phyloP scores from a whole-genome alignment of 35 echinoderm and acorn worm species.

The Ophiothrix spiculata region DNA sequence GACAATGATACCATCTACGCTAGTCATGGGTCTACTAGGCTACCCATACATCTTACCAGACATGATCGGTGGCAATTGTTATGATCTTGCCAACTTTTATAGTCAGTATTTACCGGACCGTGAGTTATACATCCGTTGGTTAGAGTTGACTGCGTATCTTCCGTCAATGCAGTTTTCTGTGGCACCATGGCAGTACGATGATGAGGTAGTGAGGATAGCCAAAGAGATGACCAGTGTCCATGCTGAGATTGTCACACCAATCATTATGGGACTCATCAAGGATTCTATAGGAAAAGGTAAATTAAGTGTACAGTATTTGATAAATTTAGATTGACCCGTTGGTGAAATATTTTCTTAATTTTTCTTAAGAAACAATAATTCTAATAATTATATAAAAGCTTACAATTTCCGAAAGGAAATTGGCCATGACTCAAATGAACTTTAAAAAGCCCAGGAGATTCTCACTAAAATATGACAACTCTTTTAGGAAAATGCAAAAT shows the following conservation, averaged over 20 bases:
- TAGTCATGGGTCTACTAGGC: slow-evolving; percentile 68
- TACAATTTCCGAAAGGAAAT: no score
- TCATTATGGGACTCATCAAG: slow-evolving; percentile 29
- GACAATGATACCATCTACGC: slow-evolving; percentile 66
- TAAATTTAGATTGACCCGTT: background rate
- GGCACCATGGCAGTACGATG: slow-evolving; percentile 76
- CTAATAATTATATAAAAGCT: no score
- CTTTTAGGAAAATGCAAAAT: no score
- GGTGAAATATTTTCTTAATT: background rate
- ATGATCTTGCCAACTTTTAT: slow-evolving; percentile 7
- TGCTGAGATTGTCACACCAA: slow-evolving; percentile 38
- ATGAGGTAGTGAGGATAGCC: slow-evolving; percentile 35
- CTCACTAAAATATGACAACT: background rate
- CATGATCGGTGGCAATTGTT: slow-evolving; percentile 57
- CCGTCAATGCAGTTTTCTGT: slow-evolving; percentile 88
- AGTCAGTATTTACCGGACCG: slow-evolving; percentile 30
- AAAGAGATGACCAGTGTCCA: slow-evolving; percentile 65
- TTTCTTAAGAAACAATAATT: background rate
- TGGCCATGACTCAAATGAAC: background rate
- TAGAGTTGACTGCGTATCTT: slow-evolving; percentile 71
- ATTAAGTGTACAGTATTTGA: background rate
- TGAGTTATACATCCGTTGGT: slow-evolving; percentile 80
- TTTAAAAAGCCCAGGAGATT: background rate
- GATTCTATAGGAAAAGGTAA: slow-evolving; percentile 60
- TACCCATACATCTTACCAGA: slow-evolving; percentile 87